Base-by-base conservation (phyloP, 2,113 vertebrate genomes). In the Antidorcas marsupialis region DNA sequence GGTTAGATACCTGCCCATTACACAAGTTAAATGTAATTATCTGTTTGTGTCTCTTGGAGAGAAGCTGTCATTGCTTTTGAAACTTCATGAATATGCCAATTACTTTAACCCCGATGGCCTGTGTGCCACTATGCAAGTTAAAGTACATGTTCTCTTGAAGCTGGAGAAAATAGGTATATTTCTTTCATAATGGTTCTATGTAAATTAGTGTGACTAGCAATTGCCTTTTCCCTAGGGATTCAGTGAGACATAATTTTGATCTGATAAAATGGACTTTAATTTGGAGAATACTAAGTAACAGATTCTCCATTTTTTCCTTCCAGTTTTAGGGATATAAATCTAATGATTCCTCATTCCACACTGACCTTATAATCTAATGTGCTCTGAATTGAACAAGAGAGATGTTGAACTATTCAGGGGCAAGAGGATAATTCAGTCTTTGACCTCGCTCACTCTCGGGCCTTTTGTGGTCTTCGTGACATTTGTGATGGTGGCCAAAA, bases 311-410 rank as follows among this genome's bases (percentile, higher is more conserved):
- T 97, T 95, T 95, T 97, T 92, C 27, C 28, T 36, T 45, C 60
- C 52, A 94, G 67, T 97, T 82, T 91, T 98, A 96, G 84, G 98
- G 95, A 98, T 98, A 97, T 95, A 97, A 97, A 98, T 98, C 97
- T 98, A 96, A 98, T 96, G 97, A 98, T 98, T 98, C 94, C 83
- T 98, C 95, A 62, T 33, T 98, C 97, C 79, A 89, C 86, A 96
- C 87, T 99, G 98, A 99, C 98, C 96, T 99, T 99, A 98, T 98
- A 99, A 98, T 98, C 98, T 98, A 98, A 97, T 96, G 98, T 98
- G 96, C 94, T 98, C 98, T 97, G 98, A 98, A 98, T 93, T 97
- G 97, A 97, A 87, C 91, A 87, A 98, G 97, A 98, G 96, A 97
- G 97, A 97, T 98, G 97, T 98, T 98, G 98, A 98, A 96, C 98